Evolutionary conservation across 2,888 invertebrate genomes (phyloP), one percentile per base, ranked within the genome.

Genomic region (Sericinus montela): DNA sequence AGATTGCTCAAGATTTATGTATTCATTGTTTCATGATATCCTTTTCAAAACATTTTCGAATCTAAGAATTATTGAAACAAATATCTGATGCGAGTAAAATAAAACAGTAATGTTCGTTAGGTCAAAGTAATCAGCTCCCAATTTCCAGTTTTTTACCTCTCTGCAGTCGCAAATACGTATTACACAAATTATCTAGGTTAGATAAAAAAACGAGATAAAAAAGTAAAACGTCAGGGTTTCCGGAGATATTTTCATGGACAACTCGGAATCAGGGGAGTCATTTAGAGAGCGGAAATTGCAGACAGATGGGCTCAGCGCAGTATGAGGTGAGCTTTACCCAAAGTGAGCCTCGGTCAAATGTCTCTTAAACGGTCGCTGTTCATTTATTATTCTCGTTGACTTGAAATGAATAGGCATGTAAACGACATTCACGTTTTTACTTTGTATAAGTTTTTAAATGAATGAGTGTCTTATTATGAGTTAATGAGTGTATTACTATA

Each of bases 191-290:
- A 19, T 65, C 69, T 64, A 59, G 66, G 55, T 50, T 58, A 70
- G 73, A 75, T 76, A 78, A 79, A 68, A n/a, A 64, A 58, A 52
- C 61, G 58, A 61, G 65, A 69, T 72, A 75, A 78, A 78, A 75
- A 75, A 73, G 71, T 70, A 69, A 73, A 77, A 70, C 64, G 69
- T 65, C 52, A 62, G 67, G 71, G 70, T 73, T 80, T 76, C 66
- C 65, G 57, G 63, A 54, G 55, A 54, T 64, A 60, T 75, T 75
- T 75, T 69, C 65, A 65, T 58, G 63, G 65, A 57, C 62, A 59
- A 55, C 59, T 64, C 60, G 54, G 69, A 67, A 63, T 65, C 75
- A 43, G 64, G 75, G 75, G 74, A 69, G 72, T 74, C 72, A 66
- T 80, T 79, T 67, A 55, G 65, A 64, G 65, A 67, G 69, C 76